A percentile compares a stretch with the other conserved stretches of the same genome.
These are phyloP conservation scores for Caenorhabditis japonica DNA, from an alignment of 2,888 invertebrate genomes.

Conservation along the genomic window DNA sequence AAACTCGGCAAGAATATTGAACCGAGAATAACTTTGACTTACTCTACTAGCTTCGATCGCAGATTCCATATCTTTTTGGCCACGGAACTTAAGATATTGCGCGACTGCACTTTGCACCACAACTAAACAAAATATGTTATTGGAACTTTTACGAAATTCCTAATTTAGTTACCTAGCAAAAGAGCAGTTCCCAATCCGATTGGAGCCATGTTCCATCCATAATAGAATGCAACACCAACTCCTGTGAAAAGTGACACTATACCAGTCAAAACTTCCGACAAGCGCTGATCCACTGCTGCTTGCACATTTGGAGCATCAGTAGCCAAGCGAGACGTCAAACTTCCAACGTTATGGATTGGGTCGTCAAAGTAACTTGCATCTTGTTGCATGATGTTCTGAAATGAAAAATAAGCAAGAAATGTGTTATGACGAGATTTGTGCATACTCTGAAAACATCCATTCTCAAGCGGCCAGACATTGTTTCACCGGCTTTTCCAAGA, in stretches of 20 bases:
- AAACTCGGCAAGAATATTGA: too few relatives aligned
- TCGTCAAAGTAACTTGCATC: constrained; percentile 79
- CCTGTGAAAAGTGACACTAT: constrained; percentile 66
- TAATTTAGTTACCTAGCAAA: constrained; percentile 12
- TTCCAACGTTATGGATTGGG: constrained; percentile 78
- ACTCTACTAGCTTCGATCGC: constrained; percentile 69
- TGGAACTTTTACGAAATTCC: not conserved
- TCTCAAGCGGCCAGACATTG: constrained; percentile 71
- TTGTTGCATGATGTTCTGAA: constrained; percentile 77
- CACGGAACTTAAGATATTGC: constrained; percentile 68
- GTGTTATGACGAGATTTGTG: not conserved
- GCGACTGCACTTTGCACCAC: constrained; percentile 63
- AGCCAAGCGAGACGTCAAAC: constrained; percentile 78
- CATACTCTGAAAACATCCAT: constrained; percentile 73
- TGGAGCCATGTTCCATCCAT: constrained; percentile 73
- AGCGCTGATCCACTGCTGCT: constrained; percentile 73
- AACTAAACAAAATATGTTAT: constrained; percentile 12
- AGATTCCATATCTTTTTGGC: constrained; percentile 64
- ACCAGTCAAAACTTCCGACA: constrained; percentile 69
- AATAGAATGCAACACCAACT: constrained; percentile 70
- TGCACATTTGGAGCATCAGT: constrained; percentile 79
- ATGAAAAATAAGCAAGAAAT: constrained; percentile 13
- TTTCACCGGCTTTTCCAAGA: constrained; percentile 66
- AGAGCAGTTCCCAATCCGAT: constrained; percentile 69
- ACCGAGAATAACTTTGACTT: not conserved